Evolutionary conservation across 2,113 vertebrate genomes (phyloP).

Genomic region (Peucedramus taeniatus): DNA sequence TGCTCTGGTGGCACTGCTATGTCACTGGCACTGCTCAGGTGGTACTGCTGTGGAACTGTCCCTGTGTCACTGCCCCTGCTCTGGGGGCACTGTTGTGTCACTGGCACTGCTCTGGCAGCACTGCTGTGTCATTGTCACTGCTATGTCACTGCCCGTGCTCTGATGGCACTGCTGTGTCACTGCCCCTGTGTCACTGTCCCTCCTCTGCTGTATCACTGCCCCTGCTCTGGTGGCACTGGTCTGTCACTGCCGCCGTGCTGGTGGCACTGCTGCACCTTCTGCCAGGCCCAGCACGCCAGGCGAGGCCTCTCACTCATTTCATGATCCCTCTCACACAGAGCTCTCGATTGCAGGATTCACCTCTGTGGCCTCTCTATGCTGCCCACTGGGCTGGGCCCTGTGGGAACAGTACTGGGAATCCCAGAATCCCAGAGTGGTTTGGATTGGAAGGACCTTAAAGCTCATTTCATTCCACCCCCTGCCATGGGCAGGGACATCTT

Average conservation of each 20-base stretch:
- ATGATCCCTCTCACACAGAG: rapidly evolving
- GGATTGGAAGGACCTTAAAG: not conserved
- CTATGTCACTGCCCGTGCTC: not conserved
- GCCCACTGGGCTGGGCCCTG: not conserved
- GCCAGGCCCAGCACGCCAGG: rapidly evolving
- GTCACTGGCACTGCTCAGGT: not conserved
- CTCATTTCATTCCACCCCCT: rapidly evolving
- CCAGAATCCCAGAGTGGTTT: not conserved
- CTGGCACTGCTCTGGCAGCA: rapidly evolving
- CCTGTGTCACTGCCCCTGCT: rapidly evolving
- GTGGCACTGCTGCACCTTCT: not conserved
- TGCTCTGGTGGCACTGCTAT: not conserved
- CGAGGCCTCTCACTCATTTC: not conserved
- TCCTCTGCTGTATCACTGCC: not conserved
- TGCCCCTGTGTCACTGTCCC: not conserved
- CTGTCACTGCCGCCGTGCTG: not conserved
- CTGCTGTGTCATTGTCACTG: not conserved
- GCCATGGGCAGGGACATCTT: not conserved
- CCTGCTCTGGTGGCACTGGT: not conserved
- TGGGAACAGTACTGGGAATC: too few species aligned
- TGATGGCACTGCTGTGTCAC: not conserved
- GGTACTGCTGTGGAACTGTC: not conserved
- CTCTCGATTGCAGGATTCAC: not conserved
- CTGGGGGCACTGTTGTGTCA: not conserved
- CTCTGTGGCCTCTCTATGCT: not conserved